Evolutionary conservation across 2,113 vertebrate species (phyloP).

Genomic region (Cololabis saira): DNA sequence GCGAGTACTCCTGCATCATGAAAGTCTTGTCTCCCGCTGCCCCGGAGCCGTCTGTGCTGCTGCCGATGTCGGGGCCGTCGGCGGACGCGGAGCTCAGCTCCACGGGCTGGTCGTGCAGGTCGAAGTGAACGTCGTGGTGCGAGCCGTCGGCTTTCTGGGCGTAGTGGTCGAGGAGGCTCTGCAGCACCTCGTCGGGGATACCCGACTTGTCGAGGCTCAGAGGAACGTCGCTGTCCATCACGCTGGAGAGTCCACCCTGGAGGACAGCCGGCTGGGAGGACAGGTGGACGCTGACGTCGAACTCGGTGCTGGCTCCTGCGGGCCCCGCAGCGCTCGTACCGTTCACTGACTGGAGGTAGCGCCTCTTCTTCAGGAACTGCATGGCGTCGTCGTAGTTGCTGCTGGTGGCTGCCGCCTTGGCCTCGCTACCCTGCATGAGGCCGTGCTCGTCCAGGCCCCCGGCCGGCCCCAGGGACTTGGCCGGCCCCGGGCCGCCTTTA

Average conservation of each 20-base stretch:
- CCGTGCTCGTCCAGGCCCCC: constrained; percentile 83
- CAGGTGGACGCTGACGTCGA: constrained; percentile 89
- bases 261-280: constrained; percentile 90
- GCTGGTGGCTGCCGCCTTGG: constrained; percentile 86
- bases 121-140: constrained; percentile 92
- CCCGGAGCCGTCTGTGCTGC: constrained; percentile 79
- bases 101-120: constrained; percentile 90
- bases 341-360: constrained; percentile 91
- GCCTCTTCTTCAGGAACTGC: constrained; percentile 98
- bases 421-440: constrained; percentile 86
- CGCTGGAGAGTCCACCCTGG: constrained; percentile 88
- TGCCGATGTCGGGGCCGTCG: constrained; percentile 83
- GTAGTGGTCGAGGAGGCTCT: constrained; percentile 97
- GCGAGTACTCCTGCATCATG: constrained; percentile 97
- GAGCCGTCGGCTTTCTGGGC: constrained; percentile 88
- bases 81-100: constrained; percentile 84
- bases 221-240: constrained; percentile 88
- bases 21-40: constrained; percentile 88
- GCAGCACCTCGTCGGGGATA: constrained; percentile 97
- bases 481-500: constrained; percentile 84
- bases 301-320: constrained; percentile 82
- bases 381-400: constrained; percentile 98
- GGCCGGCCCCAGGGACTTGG: constrained; percentile 84
- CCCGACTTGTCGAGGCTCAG: constrained; percentile 93
- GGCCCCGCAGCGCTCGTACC: constrained; percentile 40